Evolutionary conservation across 2,797 vertebrate species (phyloP).

Genomic region (Perodicticus potto): DNA sequence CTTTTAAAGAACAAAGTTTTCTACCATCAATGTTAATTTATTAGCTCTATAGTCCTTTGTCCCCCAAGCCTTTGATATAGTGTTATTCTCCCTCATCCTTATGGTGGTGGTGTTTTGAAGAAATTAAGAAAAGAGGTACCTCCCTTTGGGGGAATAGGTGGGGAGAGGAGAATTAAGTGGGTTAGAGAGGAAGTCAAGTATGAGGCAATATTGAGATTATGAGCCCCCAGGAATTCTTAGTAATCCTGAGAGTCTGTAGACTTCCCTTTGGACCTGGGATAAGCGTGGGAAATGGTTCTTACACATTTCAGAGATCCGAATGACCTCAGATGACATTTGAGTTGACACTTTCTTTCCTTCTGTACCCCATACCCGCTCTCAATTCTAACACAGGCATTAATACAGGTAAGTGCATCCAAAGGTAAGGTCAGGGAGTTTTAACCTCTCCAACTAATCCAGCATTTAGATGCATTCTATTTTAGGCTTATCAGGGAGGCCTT

Average conservation of each 20-base stretch:
- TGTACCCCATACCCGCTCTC: background rate
- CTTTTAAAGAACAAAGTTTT: background rate
- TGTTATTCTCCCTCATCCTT: background rate
- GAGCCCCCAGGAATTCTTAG: background rate
- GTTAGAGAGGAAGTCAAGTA: background rate
- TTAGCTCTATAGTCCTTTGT: background rate
- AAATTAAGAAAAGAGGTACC: background rate
- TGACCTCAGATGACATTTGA: background rate
- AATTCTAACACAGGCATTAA: background rate
- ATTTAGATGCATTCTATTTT: constrained; percentile 1
- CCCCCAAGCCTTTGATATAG: background rate
- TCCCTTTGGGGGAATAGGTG: background rate
- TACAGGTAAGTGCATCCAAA: background rate
- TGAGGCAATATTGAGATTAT: background rate
- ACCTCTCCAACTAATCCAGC: background rate
- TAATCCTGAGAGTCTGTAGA: background rate
- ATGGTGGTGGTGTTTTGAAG: background rate
- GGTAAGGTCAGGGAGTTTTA: background rate
- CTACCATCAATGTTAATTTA: background rate
- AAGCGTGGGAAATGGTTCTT: background rate
- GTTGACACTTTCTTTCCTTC: background rate
- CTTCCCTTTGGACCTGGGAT: background rate
- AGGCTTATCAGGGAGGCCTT: background rate
- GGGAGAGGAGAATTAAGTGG: background rate
- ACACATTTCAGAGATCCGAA: background rate